Base-by-base conservation (phyloP, 2,113 vertebrate genomes). In the Lethenteron reissneri region DNA sequence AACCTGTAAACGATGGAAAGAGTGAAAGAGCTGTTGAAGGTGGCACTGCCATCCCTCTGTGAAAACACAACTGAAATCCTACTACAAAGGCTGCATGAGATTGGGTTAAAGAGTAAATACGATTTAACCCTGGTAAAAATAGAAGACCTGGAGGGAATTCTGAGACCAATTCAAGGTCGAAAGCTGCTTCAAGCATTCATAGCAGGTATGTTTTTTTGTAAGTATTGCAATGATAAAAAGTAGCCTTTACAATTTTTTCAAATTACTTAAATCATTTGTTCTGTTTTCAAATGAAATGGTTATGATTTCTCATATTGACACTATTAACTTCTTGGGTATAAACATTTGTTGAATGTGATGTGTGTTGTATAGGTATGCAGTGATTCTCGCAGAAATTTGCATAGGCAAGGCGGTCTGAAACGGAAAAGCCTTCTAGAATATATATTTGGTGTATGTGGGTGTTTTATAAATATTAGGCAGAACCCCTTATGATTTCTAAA, bases 151-250 rank as follows among this genome's bases (percentile, higher is more conserved):
- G 72, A 73, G 25, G 69, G 58, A 73, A 68, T 71, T 74, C 15
- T 74, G 69, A 21, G 17, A 72, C 15, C 12, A 69, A 11, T 72
- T 59, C 69, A 74, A 57, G 11, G 71, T 72, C 41, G 6, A 41
- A 41, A 25, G 25, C 25, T 25, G 25, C 1, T 25, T 25, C 25
- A 25, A 25, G 41, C 58, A 68, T 74, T 74, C 70, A 68, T n/a
- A 11, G 69, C 69, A 70, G 9, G 17, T 70, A 70, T 70, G 21
- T 70, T 70, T 70, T n/a, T 70, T 70, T 25, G 4, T 21, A 25
- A 25, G 25, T 25, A 25, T 25, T 25, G 25, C 25, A 25, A 12
- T 70, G n/a, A 11, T 70, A 12, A 8, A 14, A 70, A 70, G 11
- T 12, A 70, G n/a, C n/a, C 11, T 70, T 11, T 70, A 70, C 8